Percentiles rank a stretch among this genome's conserved stretches.
phyloP scores from a whole-genome alignment of 1,140 invertebrate species.

The Drosophila kohkoa region DNA sequence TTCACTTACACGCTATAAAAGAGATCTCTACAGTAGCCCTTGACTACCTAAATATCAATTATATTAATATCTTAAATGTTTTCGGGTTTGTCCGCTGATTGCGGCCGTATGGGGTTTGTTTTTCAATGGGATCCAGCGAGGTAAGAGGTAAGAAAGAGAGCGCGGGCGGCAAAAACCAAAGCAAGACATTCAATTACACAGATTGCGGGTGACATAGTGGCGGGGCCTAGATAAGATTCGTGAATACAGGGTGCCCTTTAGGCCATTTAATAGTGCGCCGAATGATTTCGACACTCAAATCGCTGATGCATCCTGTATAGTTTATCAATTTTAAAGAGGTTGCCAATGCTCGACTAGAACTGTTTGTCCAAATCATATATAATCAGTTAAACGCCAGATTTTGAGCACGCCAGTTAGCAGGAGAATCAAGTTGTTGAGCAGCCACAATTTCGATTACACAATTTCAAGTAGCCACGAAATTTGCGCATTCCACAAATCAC shows the following conservation, averaged over 20 bases:
- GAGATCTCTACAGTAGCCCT: no score
- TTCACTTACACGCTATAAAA: no score
- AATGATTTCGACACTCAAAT: not conserved
- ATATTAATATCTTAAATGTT: no score
- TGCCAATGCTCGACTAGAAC: slow-evolving; percentile 64
- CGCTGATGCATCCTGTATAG: slow-evolving; percentile 28
- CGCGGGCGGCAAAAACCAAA: slow-evolving; percentile 20
- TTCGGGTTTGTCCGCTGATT: slow-evolving; percentile 6
- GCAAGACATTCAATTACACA: slow-evolving; percentile 72
- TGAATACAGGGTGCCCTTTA: slow-evolving; percentile 54
- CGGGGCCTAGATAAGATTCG: slow-evolving; percentile 63
- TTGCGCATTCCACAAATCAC: not conserved
- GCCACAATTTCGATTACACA: slow-evolving; percentile 40
- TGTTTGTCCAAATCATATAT: slow-evolving; percentile 68
- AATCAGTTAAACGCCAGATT: slow-evolving; percentile 82
- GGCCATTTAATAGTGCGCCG: not conserved
- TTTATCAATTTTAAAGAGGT: slow-evolving; percentile 61
- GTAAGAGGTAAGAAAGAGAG: not conserved
- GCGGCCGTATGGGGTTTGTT: slow-evolving; percentile 2
- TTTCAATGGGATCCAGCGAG: not conserved
- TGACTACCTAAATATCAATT: no score
- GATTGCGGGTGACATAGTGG: slow-evolving; percentile 69
- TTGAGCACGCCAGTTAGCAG: slow-evolving; percentile 58
- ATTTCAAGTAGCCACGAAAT: slow-evolving; percentile 44
- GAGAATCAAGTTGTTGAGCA: not conserved